These are phyloP conservation scores for Zaprionus vittiger DNA, from an alignment of 1,140 invertebrate genomes.

Conservation along the genomic window DNA sequence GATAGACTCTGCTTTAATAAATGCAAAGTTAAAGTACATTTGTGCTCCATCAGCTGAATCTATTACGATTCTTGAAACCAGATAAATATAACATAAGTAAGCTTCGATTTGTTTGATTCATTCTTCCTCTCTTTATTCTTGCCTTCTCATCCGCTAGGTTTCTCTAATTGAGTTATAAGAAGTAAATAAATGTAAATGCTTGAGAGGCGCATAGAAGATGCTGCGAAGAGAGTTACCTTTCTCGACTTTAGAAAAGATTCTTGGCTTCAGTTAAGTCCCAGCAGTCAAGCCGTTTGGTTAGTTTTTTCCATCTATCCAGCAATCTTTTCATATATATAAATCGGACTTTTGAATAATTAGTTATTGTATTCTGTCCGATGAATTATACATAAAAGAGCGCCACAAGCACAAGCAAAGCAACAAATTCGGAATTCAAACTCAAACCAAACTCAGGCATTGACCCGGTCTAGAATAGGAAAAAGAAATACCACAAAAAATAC, in stretches of 20 bases:
- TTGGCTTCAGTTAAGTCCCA: conserved; percentile 49
- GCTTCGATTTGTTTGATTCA: neutral
- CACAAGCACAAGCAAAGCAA: neutral
- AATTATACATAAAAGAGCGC: conserved; percentile 25
- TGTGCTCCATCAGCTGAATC: too few relatives aligned
- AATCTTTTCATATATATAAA: neutral
- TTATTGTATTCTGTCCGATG: conserved; percentile 3
- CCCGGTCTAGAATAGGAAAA: conserved; percentile 27
- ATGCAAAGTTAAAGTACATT: neutral
- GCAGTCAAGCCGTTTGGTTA: conserved; percentile 43
- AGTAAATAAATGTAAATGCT: neutral
- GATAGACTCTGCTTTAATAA: neutral
- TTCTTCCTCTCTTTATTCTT: neutral
- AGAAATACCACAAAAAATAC: conserved; percentile 11
- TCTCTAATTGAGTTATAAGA: neutral
- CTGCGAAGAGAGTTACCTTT: conserved; percentile 15
- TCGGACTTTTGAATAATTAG: conserved; percentile 19
- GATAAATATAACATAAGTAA: too few relatives aligned
- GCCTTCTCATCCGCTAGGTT: neutral
- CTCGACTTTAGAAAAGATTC: conserved; percentile 12
- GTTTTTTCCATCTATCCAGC: conserved; percentile 4
- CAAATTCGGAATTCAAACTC: neutral
- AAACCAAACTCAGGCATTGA: conserved; percentile 55
- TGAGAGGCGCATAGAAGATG: neutral
- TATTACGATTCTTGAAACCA: neutral